phyloP scores from a whole-genome alignment of 1,140 invertebrate species.

The Frieseomelitta varia region DNA sequence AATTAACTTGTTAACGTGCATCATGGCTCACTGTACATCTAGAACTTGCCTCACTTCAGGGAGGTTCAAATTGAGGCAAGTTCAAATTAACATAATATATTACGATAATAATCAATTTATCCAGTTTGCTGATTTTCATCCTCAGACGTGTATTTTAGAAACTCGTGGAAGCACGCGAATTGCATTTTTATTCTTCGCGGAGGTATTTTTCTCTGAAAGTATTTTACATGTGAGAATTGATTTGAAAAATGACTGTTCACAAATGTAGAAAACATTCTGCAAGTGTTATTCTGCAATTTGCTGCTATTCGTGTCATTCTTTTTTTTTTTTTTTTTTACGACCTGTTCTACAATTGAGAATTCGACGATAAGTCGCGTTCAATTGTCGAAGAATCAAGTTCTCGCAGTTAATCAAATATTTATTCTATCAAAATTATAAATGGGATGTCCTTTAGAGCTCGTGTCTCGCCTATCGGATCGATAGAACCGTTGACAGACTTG shows the following conservation, averaged over 20 bases:
- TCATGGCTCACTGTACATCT: not conserved
- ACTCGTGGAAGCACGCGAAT: no score
- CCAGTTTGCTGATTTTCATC: no score
- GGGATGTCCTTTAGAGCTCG: not conserved
- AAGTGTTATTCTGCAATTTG: not conserved
- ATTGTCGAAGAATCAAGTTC: not conserved
- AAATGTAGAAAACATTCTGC: no score
- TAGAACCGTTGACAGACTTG: not conserved
- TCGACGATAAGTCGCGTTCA: not conserved
- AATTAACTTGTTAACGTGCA: not conserved
- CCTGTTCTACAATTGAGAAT: not conserved
- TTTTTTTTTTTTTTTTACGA: no score
- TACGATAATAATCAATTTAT: no score
- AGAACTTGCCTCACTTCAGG: not conserved
- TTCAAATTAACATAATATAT: not conserved
- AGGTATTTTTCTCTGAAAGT: no score
- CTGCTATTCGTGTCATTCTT: not conserved
- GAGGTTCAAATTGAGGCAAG: not conserved
- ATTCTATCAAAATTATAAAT: not conserved
- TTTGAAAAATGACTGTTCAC: no score
- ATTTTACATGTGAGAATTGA: no score
- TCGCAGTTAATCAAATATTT: not conserved
- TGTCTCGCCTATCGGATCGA: not conserved
- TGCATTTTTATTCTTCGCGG: no score
- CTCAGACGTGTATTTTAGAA: no score